Evolutionary conservation across 2,797 vertebrate species (phyloP).

Genomic region (Nyctibius grandis): DNA sequence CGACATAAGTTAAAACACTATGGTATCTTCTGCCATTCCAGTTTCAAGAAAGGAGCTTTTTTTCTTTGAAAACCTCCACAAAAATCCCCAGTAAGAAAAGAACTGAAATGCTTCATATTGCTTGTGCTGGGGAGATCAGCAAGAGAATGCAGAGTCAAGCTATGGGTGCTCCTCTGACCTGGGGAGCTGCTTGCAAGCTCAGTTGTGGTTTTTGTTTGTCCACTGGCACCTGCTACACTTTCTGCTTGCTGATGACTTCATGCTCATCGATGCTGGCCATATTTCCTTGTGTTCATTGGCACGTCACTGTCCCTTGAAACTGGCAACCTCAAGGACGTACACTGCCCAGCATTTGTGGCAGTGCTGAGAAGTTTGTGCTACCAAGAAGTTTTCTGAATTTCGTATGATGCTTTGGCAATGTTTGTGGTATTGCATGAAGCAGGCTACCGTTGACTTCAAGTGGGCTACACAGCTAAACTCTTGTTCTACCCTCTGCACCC

Average conservation of each 20-base stretch:
- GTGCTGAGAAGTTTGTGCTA: neutral
- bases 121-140: neutral
- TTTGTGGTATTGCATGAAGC: neutral
- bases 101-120: neutral
- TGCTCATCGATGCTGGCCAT: neutral
- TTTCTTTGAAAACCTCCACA: neutral
- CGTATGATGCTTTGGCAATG: rapidly evolving
- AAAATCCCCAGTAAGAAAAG: neutral
- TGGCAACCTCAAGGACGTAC: neutral
- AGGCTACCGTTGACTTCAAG: neutral
- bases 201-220: neutral
- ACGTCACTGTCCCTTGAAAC: neutral
- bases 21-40: neutral
- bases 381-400: neutral
- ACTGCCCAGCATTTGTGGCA: neutral
- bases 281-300: neutral
- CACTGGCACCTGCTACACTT: neutral
- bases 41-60: neutral
- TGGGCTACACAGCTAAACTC: neutral
- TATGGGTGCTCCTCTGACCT: neutral
- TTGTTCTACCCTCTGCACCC: neutral
- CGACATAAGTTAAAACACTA: neutral
- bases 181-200: neutral
- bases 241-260: neutral
- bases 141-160: neutral